These are phyloP conservation scores for Sorex maritimensis DNA, from an alignment of 2,797 vertebrate genomes.

Conservation along the genomic window DNA sequence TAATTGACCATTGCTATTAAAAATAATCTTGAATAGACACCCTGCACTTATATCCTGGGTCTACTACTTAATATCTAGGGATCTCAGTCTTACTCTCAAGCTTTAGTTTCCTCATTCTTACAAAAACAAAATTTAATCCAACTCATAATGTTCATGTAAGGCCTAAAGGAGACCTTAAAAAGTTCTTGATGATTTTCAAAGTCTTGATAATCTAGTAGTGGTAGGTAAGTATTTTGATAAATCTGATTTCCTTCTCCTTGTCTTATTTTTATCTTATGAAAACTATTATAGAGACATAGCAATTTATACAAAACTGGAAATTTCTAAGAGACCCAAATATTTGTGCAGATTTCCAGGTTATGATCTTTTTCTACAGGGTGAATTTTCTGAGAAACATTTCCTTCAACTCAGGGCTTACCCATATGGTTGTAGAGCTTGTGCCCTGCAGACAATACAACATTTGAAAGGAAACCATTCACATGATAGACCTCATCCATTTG, in stretches of 20 bases:
- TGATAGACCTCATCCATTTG: slow-evolving; percentile 10
- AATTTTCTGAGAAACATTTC: slow-evolving; percentile 57
- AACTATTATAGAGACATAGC: neutral
- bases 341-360: neutral
- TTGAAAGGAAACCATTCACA: slow-evolving; percentile 41
- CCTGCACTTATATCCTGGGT: neutral
- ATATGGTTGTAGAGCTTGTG: slow-evolving; percentile 28
- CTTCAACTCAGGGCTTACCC: neutral
- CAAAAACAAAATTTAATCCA: neutral
- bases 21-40: neutral
- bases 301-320: neutral
- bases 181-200: neutral
- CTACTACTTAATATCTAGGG: neutral
- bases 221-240: neutral
- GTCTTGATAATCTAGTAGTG: neutral
- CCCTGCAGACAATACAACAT: slow-evolving; percentile 36
- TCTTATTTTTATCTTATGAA: neutral
- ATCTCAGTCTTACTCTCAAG: neutral
- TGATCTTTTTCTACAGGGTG: neutral
- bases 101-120: neutral
- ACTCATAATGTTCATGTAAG: neutral
- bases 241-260: neutral
- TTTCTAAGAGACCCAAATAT: neutral
- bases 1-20: neutral
- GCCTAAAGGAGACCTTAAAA: neutral